Evolutionary conservation across 35 echinoderm and acorn worm species (phyloP), one percentile per base, ranked within the genome.

Genomic region (Diadema setosum): DNA sequence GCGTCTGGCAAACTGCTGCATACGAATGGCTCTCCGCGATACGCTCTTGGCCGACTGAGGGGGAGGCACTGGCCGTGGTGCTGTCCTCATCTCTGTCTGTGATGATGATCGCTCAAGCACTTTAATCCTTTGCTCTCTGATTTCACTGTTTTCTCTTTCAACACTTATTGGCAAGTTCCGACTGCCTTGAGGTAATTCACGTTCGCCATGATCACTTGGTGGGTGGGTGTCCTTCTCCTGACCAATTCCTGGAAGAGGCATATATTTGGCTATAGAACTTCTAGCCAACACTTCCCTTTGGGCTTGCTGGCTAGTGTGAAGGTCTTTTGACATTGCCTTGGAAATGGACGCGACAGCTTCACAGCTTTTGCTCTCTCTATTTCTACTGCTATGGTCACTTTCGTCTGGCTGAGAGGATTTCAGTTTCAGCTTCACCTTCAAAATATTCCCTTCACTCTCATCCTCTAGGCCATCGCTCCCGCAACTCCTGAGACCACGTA

Each of bases 1-100:
- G 11, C 73, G 29, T 46, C 82, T 81, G 27, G 84, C 74, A 81
- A 93, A 82, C 58, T 93, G 91, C 33, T 82, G 55, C 40, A 75
- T 82, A 21, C 91, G 42, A 46, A 93, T 58, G n/a, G 84, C 84
- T 45, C 84, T 12, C 41, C 75, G 61, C 20, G 91, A 87, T 30
- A 93, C 45, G 32, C 26, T 90, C 26, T 83, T 90, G n/a, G 80
- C 61, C 39, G 60, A 83, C 2, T 59, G 42, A 45, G 61, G 58
- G 6, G 21, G 42, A 21, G 80, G 43, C 25, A 18, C 15, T 46
- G 31, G 8, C 3, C 39, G 24, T 21, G 39, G 39, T 32, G 34
- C 44, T n/a, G n/a, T 9, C 27, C 32, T 16, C 2, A 78, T 44
- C 44, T 78, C 73, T 2, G 27, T 5, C 25, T 78, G 73, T 24